Conservation (phyloP, 1,140 invertebrate species). For the Rhopalosiphum maidis region DNA sequence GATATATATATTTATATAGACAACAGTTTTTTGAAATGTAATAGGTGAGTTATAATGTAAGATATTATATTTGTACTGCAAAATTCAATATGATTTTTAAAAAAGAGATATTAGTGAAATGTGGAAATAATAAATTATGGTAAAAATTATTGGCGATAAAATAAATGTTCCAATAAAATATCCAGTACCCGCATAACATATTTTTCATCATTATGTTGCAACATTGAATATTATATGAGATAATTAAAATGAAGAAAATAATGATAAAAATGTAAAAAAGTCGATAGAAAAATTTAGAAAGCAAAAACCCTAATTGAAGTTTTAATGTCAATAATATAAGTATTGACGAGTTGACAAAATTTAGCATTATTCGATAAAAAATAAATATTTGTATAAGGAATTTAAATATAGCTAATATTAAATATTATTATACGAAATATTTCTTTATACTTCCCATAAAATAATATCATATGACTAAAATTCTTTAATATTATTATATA, state of each 20-base stretch:
- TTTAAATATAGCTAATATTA: not conserved
- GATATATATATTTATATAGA: not conserved
- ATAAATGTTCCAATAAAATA: not conserved
- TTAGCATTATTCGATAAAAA: not conserved
- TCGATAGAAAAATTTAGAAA: not conserved
- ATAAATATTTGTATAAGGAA: not conserved
- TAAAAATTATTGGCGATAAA: not conserved
- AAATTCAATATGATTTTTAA: not conserved
- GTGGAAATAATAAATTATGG: not conserved
- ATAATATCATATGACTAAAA: not conserved
- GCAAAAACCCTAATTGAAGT: not conserved
- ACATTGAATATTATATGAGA: not conserved
- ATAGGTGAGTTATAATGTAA: not conserved
- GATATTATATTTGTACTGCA: not conserved
- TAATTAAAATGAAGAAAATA: not conserved
- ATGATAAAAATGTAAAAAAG: not conserved
- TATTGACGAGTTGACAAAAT: not conserved
- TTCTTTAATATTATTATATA: not conserved
- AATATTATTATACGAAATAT: not conserved
- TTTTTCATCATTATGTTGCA: not conserved
- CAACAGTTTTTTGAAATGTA: not conserved
- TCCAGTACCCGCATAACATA: not conserved
- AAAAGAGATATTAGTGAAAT: not conserved
- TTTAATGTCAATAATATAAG: not conserved
- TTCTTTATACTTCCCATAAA: not conserved